Evolutionary conservation across 2,113 vertebrate genomes (phyloP), one percentile per base, ranked within the genome.

Genomic region (Uria aalge): DNA sequence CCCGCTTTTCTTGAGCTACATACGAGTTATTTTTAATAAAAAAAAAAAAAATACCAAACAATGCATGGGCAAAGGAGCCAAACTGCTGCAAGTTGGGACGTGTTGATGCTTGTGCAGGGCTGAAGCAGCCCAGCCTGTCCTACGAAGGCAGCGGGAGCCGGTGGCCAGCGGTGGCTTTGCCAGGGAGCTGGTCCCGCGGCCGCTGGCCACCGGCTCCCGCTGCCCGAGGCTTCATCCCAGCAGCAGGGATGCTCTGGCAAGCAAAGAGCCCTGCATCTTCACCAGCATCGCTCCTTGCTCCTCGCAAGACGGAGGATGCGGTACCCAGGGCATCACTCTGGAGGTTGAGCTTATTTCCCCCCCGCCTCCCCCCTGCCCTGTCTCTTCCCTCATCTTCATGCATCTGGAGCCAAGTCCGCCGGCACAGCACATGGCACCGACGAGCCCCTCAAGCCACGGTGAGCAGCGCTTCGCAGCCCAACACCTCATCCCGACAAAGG

Each of bases 11-110:
- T 5, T 6, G 0, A 45, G 36, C 50, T 6, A 40, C 15, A 34
- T 4, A 29, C 0, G 1, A 85, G 57, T 11, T 14, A 5, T 36
- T 93, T 59, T 5, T 30, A 59, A 19, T 22, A 32, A 48, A 75
- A 71, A 55, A 36, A 41, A 53, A 73, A 41, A 53, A 73, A 73
- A 56, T 1, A 24, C 19, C 36, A 60, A 80, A 27, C 8, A 9
- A 4, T 1, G 27, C 23, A 11, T 8, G 0, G 2, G 52, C 1
- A 0, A 21, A 19, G 29, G 36, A 86, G 88, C 2, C 62, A n/a
- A 38, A 38, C 2, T 8, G 68, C 92, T 53, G 68, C 0, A 2
- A 73, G 47, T 5, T 36, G 9, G 76, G 40, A 34, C 45, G 0
- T 0, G 57, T 1, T 14, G 48, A 9, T 36, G n/a, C 66, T 53